Percentiles rank a stretch among this genome's conserved stretches.
phyloP scores from a whole-genome alignment of 2,113 vertebrate species.

The Nanorana parkeri region DNA sequence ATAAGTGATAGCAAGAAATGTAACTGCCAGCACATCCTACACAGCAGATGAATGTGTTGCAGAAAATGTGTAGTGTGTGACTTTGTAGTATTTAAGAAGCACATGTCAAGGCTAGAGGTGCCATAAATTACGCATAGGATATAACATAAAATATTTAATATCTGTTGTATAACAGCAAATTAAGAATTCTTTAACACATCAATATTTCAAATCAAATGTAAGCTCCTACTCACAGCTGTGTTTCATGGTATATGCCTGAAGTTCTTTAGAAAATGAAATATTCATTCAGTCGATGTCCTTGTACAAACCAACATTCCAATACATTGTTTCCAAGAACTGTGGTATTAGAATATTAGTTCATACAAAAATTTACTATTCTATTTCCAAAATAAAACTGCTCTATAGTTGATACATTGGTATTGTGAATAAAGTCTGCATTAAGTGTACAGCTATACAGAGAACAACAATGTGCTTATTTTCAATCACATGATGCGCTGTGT shows the following conservation, averaged over 20 bases:
- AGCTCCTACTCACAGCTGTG: neutral
- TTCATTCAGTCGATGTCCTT: neutral
- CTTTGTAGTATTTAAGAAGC: neutral
- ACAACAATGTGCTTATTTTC: no score
- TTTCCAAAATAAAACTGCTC: no score
- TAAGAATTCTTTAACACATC: neutral
- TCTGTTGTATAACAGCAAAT: neutral
- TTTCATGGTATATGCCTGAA: neutral
- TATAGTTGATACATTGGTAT: no score
- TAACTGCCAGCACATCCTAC: slow-evolving; percentile 9
- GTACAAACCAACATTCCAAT: neutral
- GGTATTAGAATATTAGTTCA: no score
- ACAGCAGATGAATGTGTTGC: neutral
- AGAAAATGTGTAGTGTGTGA: no score
- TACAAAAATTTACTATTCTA: no score
- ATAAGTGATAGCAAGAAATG: no score
- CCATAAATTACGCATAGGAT: no score
- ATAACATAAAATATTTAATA: no score
- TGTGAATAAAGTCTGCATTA: no score
- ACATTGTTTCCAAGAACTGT: neutral
- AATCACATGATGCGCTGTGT: no score
- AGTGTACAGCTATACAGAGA: no score
- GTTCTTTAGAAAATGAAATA: neutral
- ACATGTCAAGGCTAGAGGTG: neutral
- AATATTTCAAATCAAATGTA: neutral